These are phyloP conservation scores for Exocentrus adspersus DNA, from an alignment of 2,888 invertebrate genomes.

Conservation along the genomic window DNA sequence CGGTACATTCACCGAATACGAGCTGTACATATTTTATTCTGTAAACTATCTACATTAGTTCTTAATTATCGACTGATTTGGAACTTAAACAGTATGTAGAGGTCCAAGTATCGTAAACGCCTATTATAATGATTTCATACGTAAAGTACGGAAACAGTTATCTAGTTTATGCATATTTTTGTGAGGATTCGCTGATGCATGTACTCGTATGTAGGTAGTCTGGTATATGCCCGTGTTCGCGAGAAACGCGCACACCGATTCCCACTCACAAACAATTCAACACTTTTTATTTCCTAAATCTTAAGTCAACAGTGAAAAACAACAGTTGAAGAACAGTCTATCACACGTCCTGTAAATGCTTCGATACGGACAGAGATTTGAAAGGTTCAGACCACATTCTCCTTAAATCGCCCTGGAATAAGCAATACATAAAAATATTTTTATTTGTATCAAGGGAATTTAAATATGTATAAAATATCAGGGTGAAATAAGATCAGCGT, in stretches of 20 bases:
- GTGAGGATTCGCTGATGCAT: not conserved
- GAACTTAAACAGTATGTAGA: too few species aligned
- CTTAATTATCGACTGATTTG: too few species aligned
- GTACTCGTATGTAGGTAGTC: not conserved
- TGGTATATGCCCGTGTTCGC: not conserved
- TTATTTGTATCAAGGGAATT: too few species aligned
- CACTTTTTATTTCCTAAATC: conserved; percentile 45
- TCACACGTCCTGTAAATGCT: conserved; percentile 83
- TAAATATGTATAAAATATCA: too few species aligned
- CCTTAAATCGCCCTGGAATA: conserved; percentile 91
- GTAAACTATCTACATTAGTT: too few species aligned
- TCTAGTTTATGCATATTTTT: too few species aligned
- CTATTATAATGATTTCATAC: too few species aligned
- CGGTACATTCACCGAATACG: too few species aligned
- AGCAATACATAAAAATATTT: too few species aligned
- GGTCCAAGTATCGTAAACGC: too few species aligned
- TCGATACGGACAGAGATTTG: conserved; percentile 82
- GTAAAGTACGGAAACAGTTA: not conserved
- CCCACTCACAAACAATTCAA: conserved; percentile 44
- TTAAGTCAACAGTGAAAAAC: conserved; percentile 44
- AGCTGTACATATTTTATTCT: too few species aligned
- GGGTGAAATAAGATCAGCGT: too few species aligned
- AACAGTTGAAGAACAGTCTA: conserved; percentile 50
- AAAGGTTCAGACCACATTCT: conserved; percentile 99
- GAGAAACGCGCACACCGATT: conserved; percentile 11